A percentile compares a stretch with the other conserved stretches of the same genome.
These are phyloP conservation scores for Drosophila macrospina DNA, from an alignment of 2,888 invertebrate species.

Conservation along the genomic window DNA sequence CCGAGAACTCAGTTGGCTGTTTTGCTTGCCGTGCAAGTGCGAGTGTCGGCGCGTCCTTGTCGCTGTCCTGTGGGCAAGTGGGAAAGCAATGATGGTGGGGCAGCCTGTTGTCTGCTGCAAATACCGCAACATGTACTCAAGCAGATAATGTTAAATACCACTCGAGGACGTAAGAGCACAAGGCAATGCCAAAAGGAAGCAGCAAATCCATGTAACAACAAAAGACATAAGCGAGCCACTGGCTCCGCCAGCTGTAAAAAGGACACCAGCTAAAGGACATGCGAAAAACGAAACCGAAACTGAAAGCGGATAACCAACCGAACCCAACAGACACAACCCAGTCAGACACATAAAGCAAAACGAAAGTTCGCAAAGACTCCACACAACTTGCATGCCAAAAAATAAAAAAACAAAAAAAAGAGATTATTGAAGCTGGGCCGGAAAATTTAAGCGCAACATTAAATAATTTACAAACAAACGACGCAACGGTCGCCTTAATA, in stretches of 20 bases:
- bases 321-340: constrained; percentile 25
- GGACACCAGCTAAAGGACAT: constrained; percentile 72
- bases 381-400: constrained; percentile 26
- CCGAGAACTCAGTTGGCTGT: constrained; percentile 20
- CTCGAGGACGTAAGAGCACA: constrained; percentile 66
- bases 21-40: constrained; percentile 19
- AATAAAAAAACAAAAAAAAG: constrained; percentile 1
- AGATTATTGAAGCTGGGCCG: constrained; percentile 58
- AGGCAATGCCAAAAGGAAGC: constrained; percentile 64
- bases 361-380: constrained; percentile 72
- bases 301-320: constrained; percentile 57
- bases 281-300: constrained; percentile 68
- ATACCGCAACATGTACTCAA: constrained; percentile 83
- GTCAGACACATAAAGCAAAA: constrained; percentile 55
- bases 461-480: constrained; percentile 82
- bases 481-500: constrained; percentile 74
- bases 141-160: constrained; percentile 83
- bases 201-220: constrained; percentile 80
- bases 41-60: constrained; percentile 72
- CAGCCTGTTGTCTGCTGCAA: constrained; percentile 78
- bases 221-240: constrained; percentile 76
- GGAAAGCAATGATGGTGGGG: constrained; percentile 20
- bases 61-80: constrained; percentile 33
- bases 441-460: constrained; percentile 82
- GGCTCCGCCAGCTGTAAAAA: constrained; percentile 63